Base-by-base conservation (phyloP, 2,113 vertebrate genomes). In the Turdus rufiventris region DNA sequence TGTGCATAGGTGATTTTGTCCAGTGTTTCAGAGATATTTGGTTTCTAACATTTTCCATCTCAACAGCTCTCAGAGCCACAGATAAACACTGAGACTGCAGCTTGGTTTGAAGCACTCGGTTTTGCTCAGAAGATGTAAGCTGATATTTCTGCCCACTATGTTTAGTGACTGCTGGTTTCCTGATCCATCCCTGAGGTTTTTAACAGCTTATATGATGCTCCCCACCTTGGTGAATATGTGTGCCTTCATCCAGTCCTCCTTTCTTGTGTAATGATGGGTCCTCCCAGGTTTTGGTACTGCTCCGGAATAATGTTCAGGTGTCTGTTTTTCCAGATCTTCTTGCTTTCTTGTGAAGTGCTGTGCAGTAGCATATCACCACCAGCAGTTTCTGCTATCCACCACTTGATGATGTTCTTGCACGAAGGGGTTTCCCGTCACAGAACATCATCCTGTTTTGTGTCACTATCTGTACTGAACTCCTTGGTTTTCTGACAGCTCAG, bases 141-240 rank as follows among this genome's bases (percentile, higher is more conserved):
- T 78, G 56, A 0, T 71, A 34, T 62, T 87, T 81, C 25, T 66
- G 2, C 9, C 15, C 14, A 8, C n/a, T 66, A 0, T 10, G 9
- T 74, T 93, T 43, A 51, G 29, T 23, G 56, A 9, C 42, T 89
- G 24, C 31, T 81, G 50, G 12, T 36, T 81, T 31, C 4, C 19
- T 74, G 19, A 62, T 56, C n/a, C 13, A 6, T 5, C 29, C 25
- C 56, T 74, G 56, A 47, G 33, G 28, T 71, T 87, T 65, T 31
- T 54, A 54, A 29, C 17, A 33, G 17, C 56, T 67, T 34, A 3
- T 8, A 0, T 19, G 26, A 5, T 54, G 42, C 48, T 82, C 42
- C 29, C 4, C 14, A 3, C 40, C 63, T 51, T 5, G 71, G 42
- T 53, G 48, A 40, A 26, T 0, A 0, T 8, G 15, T 42, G 45